phyloP scores from a whole-genome alignment of 2,888 invertebrate genomes.

The Apoderus coryli region DNA sequence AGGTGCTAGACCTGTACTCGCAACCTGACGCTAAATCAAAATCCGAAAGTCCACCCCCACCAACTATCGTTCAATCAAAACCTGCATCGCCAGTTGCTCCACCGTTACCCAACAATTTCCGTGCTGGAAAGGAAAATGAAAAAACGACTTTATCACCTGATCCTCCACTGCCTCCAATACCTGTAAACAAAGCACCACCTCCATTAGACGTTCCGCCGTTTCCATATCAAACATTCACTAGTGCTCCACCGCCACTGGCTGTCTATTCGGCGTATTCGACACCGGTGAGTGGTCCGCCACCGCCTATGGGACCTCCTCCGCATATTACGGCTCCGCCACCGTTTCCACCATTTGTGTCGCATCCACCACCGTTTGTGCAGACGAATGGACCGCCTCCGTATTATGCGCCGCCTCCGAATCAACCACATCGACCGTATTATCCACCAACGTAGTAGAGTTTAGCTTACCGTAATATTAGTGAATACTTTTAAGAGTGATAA shows the following conservation, averaged over 20 bases:
- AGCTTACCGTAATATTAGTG: too few relatives aligned
- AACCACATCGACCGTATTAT: constrained; percentile 17
- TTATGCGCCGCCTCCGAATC: constrained; percentile 28
- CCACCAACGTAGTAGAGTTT: constrained; percentile 15
- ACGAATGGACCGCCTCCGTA: constrained; percentile 30
- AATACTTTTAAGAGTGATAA: too few relatives aligned
- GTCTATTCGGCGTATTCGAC: constrained; percentile 19
- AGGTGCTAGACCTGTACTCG: constrained; percentile 71
- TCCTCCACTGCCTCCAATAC: constrained; percentile 15
- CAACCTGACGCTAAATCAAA: constrained; percentile 34
- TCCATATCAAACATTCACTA: constrained; percentile 28
- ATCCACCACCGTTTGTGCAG: constrained; percentile 32
- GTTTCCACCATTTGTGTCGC: constrained; percentile 25
- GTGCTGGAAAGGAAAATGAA: constrained; percentile 45
- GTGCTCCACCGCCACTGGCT: constrained; percentile 23
- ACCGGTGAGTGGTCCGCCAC: constrained; percentile 28
- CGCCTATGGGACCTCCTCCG: constrained; percentile 35
- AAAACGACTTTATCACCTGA: constrained; percentile 27
- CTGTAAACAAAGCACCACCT: constrained; percentile 22
- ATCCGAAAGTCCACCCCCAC: constrained; percentile 47
- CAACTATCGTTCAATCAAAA: constrained; percentile 12
- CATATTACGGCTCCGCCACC: constrained; percentile 27
- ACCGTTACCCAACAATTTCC: too few relatives aligned
- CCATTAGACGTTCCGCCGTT: constrained; percentile 26
- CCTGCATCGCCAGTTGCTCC: constrained; percentile 15